Conservation (phyloP, 2,113 vertebrate species). For the Sterrhoptilus dennistouni region DNA sequence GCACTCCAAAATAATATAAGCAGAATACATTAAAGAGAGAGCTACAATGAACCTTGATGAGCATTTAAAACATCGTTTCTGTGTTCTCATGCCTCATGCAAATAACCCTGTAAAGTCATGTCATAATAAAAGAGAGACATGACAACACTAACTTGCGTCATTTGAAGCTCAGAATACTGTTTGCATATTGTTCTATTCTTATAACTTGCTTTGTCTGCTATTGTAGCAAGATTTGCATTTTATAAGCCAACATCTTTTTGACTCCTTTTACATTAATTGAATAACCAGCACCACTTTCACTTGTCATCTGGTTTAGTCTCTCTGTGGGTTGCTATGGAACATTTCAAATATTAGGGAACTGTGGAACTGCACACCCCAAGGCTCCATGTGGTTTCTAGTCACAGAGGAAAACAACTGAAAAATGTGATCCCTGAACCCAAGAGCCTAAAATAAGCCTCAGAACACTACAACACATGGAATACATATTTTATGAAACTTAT, state of each 20-base stretch:
- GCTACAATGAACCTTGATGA: background rate
- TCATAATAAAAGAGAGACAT: background rate
- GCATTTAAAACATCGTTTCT: background rate
- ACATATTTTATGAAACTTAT: background rate
- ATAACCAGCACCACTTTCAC: background rate
- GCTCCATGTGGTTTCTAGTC: background rate
- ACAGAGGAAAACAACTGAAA: conserved; percentile 42
- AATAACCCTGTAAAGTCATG: background rate
- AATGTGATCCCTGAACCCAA: background rate
- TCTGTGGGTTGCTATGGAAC: conserved; percentile 65
- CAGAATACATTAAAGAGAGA: background rate
- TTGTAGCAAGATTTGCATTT: background rate
- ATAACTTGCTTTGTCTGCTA: background rate
- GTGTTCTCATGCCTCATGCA: background rate
- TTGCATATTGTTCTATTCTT: background rate
- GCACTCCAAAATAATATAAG: background rate
- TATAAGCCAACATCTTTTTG: background rate
- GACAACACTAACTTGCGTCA: background rate
- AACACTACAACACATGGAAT: background rate
- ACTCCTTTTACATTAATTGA: background rate
- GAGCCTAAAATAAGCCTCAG: background rate
- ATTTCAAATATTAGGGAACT: conserved; percentile 72
- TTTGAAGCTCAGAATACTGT: background rate
- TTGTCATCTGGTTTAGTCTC: conserved; percentile 30
- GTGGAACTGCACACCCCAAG: background rate